Conservation (phyloP, 2,888 invertebrate species). For the Achlya flavicornis region DNA sequence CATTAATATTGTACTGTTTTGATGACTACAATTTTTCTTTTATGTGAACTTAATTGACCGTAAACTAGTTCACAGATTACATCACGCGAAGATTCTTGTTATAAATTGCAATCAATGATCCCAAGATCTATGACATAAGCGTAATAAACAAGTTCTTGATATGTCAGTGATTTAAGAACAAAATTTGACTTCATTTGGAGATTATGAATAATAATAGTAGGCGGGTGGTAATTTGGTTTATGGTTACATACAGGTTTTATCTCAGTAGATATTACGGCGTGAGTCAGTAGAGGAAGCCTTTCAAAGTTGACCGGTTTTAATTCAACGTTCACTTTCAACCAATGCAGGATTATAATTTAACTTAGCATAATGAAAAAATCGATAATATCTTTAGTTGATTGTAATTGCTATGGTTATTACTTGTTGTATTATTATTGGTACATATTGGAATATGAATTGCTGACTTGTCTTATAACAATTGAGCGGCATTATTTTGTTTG, state of each 20-base stretch:
- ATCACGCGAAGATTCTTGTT: neutral
- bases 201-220: neutral
- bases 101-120: neutral
- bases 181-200: neutral
- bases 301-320: conserved; percentile 23
- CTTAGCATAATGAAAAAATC: neutral
- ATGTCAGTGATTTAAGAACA: neutral
- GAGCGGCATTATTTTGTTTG: too few species aligned
- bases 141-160: neutral
- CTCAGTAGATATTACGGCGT: conserved; percentile 17
- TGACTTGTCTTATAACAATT: neutral
- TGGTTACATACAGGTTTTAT: conserved; percentile 21
- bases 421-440: neutral
- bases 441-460: neutral
- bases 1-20: conserved; percentile 38
- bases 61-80: conserved; percentile 8
- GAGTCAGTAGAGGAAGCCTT: conserved; percentile 29
- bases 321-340: conserved; percentile 13
- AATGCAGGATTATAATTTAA: neutral
- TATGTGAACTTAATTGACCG: conserved; percentile 26
- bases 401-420: neutral
- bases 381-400: neutral
- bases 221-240: conserved; percentile 9
- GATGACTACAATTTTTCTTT: conserved; percentile 33
- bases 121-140: conserved; percentile 1